Conservation (phyloP, 2,888 invertebrate genomes). For the Xestoiulus laeticollis region DNA sequence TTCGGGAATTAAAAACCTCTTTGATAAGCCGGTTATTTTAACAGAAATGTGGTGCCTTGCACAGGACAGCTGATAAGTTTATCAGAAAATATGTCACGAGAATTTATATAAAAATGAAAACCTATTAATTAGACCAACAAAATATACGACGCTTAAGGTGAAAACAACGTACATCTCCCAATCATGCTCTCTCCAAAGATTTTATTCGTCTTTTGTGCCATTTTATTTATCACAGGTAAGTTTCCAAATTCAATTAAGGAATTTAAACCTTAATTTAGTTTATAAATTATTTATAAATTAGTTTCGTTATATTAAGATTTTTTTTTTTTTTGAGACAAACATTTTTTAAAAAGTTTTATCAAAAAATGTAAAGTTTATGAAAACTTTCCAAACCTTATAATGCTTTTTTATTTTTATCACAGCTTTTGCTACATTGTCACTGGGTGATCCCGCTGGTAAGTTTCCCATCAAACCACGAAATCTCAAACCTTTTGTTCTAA, state of each 20-base stretch:
- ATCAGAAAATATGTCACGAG: neutral
- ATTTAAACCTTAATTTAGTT: no score
- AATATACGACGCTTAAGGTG: neutral
- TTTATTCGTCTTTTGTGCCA: neutral
- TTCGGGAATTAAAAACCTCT: neutral
- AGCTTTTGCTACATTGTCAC: neutral
- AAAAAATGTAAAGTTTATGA: neutral
- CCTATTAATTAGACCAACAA: neutral
- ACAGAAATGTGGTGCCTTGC: neutral
- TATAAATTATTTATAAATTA: no score
- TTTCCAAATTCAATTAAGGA: no score
- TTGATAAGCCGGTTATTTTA: neutral
- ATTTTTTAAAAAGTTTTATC: neutral
- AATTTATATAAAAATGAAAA: neutral
- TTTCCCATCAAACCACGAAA: neutral
- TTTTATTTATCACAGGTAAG: neutral
- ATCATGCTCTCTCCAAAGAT: neutral
- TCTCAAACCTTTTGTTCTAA: no score
- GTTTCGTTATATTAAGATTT: no score
- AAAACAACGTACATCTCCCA: neutral
- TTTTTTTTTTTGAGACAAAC: no score
- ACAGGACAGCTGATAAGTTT: neutral
- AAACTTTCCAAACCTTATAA: neutral
- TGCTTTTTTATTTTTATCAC: neutral
- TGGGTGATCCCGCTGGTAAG: neutral